These are phyloP conservation scores for Champsocephalus gunnari DNA, from an alignment of 2,797 vertebrate genomes.

Conservation along the genomic window DNA sequence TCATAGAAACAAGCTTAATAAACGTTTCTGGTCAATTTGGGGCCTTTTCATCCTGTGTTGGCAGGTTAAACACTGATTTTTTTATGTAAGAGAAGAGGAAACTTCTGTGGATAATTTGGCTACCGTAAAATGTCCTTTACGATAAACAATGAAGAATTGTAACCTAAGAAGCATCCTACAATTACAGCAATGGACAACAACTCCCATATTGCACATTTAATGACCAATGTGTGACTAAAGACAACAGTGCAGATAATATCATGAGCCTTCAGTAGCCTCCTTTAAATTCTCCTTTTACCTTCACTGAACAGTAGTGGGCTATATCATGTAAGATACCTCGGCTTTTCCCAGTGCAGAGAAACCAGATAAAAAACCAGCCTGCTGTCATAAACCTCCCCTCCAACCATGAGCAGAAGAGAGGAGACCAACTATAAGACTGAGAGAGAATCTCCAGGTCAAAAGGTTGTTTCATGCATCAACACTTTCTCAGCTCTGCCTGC, in stretches of 20 bases:
- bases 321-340: background rate
- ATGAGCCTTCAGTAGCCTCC: background rate
- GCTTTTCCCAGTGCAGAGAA: slow-evolving; percentile 7
- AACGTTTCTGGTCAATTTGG: no score
- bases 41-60: no score
- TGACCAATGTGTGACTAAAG: background rate
- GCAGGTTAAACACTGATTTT: no score
- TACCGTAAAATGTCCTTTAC: no score
- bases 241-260: background rate
- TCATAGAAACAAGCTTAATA: no score
- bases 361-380: slow-evolving; percentile 21
- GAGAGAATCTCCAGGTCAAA: slow-evolving; percentile 27
- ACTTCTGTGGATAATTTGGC: no score
- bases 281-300: background rate
- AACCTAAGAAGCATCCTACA: no score
- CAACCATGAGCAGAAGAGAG: slow-evolving; percentile 20
- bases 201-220: background rate
- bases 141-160: no score
- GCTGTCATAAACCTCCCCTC: background rate
- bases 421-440: slow-evolving; percentile 5
- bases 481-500: slow-evolving; percentile 27
- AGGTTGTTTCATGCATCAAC: slow-evolving; percentile 15
- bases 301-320: slow-evolving; percentile 1
- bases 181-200: no score
- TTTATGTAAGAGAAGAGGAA: no score